Evolutionary conservation across 64 coral and sea anemone species (phyloP).

Genomic region (Montipora foliosa): DNA sequence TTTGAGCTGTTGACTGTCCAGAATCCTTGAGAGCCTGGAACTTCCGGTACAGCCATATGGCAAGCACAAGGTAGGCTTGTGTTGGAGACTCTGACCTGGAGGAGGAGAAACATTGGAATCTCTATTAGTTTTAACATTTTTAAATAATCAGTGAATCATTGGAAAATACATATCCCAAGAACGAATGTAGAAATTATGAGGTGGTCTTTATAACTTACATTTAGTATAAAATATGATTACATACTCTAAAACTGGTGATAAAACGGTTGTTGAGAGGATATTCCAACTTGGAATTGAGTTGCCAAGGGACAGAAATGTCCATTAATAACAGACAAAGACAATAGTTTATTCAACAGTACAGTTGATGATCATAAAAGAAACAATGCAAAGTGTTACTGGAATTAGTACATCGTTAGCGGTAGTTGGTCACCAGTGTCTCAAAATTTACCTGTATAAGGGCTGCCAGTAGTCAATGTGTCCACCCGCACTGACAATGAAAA

Average conservation of each 20-base stretch:
- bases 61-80: constrained; percentile 8
- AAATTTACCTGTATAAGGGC: neutral
- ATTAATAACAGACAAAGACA: neutral
- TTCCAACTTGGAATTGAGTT: neutral
- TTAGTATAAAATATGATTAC: too few relatives aligned
- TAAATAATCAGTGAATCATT: neutral
- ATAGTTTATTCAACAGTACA: too few relatives aligned
- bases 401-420: neutral
- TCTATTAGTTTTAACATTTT: neutral
- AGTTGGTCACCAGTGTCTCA: neutral
- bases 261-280: too few relatives aligned
- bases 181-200: too few relatives aligned
- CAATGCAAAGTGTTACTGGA: too few relatives aligned
- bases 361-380: too few relatives aligned
- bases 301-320: neutral
- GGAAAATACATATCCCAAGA: neutral
- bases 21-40: neutral
- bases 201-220: too few relatives aligned
- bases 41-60: constrained; percentile 3
- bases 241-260: too few relatives aligned
- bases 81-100: constrained; percentile 51
- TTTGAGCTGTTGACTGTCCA: neutral
- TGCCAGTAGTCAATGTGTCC: constrained; percentile 59
- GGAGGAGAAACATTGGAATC: neutral
- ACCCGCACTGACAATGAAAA: constrained; percentile 41